Conservation (phyloP, 2,888 invertebrate species). For the Oscheius onirici region DNA sequence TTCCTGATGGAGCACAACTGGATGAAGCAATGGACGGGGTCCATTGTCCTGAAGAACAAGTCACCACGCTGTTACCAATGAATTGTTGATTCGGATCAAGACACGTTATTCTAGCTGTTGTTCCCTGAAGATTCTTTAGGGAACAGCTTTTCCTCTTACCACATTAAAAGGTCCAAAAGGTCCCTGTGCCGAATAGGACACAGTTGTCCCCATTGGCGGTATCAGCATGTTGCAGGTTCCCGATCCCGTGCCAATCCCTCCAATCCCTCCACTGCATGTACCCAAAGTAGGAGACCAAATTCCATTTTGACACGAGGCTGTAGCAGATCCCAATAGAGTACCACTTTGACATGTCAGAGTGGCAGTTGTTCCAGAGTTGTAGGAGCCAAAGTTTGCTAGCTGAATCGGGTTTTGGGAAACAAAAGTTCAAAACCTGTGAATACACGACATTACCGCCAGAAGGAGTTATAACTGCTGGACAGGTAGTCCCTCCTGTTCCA, state of each 20-base stretch:
- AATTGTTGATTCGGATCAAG: slow-evolving; percentile 36
- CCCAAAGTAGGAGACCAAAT: slow-evolving; percentile 45
- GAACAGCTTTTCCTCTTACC: background rate
- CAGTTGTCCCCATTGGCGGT: slow-evolving; percentile 38
- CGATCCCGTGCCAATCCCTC: background rate
- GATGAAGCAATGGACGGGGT: slow-evolving; percentile 34
- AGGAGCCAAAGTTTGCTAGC: background rate
- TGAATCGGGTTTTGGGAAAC: background rate
- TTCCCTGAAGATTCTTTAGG: slow-evolving; percentile 30
- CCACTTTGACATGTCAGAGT: slow-evolving; percentile 55
- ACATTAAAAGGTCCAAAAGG: slow-evolving; percentile 39
- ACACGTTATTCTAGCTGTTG: slow-evolving; percentile 42
- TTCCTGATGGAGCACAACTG: slow-evolving; percentile 5
- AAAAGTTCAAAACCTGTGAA: slow-evolving; percentile 1
- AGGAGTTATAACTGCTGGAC: slow-evolving; percentile 40
- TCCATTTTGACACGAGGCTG: slow-evolving; percentile 45
- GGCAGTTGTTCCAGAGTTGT: slow-evolving; percentile 30
- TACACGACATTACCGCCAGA: slow-evolving; percentile 41
- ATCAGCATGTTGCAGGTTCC: slow-evolving; percentile 38
- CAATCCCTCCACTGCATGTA: slow-evolving; percentile 10
- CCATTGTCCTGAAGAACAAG: slow-evolving; percentile 51
- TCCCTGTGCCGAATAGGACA: slow-evolving; percentile 39
- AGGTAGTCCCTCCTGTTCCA: slow-evolving; percentile 26
- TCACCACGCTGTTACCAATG: slow-evolving; percentile 38
- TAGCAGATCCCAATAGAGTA: slow-evolving; percentile 41